These are phyloP conservation scores for Plagodis pulveraria DNA, from an alignment of 2,888 invertebrate species.

Conservation along the genomic window DNA sequence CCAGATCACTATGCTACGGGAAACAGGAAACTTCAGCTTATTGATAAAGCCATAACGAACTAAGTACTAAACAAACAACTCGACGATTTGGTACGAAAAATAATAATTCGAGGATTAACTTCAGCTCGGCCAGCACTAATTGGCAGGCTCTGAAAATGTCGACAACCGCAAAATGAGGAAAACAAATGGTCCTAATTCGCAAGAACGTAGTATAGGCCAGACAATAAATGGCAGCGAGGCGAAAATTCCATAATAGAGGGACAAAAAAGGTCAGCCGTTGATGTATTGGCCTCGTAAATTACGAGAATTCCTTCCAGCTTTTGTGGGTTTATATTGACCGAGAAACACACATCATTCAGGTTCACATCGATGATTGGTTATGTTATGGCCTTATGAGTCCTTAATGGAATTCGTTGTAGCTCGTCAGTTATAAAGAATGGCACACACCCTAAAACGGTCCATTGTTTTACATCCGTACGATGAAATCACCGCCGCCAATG, in stretches of 20 bases:
- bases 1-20: too few relatives aligned
- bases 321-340: conserved; percentile 8
- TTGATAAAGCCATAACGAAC: too few relatives aligned
- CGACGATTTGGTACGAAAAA: conserved; percentile 12
- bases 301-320: conserved; percentile 24
- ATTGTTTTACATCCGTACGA: conserved; percentile 30
- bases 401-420: background rate
- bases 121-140: conserved; percentile 31
- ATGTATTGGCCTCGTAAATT: conserved; percentile 51
- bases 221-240: conserved; percentile 49
- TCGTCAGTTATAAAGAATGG: conserved; percentile 13
- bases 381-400: background rate
- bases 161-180: conserved; percentile 45
- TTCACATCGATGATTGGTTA: conserved; percentile 10
- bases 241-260: conserved; percentile 55
- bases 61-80: background rate
- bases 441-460: conserved; percentile 21
- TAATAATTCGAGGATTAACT: conserved; percentile 32
- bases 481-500: conserved; percentile 43
- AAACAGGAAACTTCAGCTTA: too few relatives aligned
- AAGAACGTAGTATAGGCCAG: conserved; percentile 31
- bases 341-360: conserved; percentile 10
- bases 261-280: conserved; percentile 51
- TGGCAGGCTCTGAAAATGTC: conserved; percentile 39
- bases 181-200: conserved; percentile 44